phyloP scores from a whole-genome alignment of 1,140 invertebrate genomes.

The Drosophila santomea region DNA sequence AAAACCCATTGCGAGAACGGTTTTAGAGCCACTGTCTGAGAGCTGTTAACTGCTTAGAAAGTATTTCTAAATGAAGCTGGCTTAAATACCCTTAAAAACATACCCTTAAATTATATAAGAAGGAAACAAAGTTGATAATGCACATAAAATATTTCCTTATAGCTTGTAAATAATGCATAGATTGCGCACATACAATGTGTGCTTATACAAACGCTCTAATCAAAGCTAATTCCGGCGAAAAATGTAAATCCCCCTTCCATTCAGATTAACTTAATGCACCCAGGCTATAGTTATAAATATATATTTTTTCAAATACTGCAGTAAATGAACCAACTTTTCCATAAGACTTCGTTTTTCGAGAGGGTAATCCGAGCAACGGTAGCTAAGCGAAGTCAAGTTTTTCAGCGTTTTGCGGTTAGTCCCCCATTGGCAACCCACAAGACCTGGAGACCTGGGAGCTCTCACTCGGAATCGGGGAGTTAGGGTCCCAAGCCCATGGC shows the following conservation, averaged over 20 bases:
- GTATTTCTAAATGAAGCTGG: neutral
- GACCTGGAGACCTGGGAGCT: constrained; percentile 54
- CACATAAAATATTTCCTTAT: constrained; percentile 4
- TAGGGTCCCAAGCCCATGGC: constrained; percentile 56
- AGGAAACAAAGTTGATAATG: constrained; percentile 7
- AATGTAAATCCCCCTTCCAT: constrained; percentile 1
- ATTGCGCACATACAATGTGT: neutral
- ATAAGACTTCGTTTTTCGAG: neutral
- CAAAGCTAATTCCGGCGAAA: neutral
- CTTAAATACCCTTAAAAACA: constrained; percentile 11
- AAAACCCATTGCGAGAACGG: constrained; percentile 39
- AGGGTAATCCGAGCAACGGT: constrained; percentile 32
- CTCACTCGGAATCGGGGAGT: constrained; percentile 47
- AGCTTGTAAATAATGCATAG: neutral
- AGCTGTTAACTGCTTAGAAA: neutral
- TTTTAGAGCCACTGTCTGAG: constrained; percentile 14
- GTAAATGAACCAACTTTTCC: neutral
- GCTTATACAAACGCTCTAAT: constrained; percentile 14
- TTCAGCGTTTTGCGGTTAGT: constrained; percentile 38
- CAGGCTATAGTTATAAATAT: too few species aligned
- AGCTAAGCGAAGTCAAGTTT: constrained; percentile 38
- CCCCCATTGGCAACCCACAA: constrained; percentile 36
- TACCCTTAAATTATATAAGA: neutral
- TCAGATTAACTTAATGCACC: neutral
- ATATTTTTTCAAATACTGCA: neutral